Evolutionary conservation across 2,888 invertebrate species (phyloP), one percentile per base, ranked within the genome.

Genomic region (Itoplectis maculator): DNA sequence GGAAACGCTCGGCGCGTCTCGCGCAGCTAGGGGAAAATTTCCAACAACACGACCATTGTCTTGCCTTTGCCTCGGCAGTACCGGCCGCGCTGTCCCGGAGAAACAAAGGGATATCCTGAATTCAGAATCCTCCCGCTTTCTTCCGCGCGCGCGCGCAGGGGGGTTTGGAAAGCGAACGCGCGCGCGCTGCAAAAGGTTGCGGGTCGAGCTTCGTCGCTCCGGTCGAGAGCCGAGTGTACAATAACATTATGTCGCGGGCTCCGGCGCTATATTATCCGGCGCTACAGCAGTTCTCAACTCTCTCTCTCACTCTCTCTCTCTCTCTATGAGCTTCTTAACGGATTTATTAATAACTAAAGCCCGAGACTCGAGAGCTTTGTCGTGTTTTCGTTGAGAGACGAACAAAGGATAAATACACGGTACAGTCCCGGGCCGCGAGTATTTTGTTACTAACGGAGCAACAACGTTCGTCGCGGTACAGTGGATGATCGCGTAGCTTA

Each of bases 91-190:
- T 5, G 66, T 51, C 59, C 51, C 49, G 29, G 73, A 73, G 69
- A 65, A 76, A 80, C 80, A 80, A 80, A 65, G 65, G 75, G 51
- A 74, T 69, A 80, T 75, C 65, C 65, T 51, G 65, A 70, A 72
- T 65, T 80, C 75, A 70, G 65, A 56, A 70, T 35, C 35, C 49
- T 20, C 49, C 11, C 42, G 11, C 63, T 78, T 65, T 45, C 77
- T 45, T 59, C 23, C 2, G 6, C 61, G 29, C 20, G 59, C 35
- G 20, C n/a, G n/a, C n/a, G n/a, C n/a, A n/a, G n/a, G n/a, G n/a
- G n/a, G n/a, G n/a, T n/a, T n/a, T n/a, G n/a, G n/a, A n/a, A n/a
- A n/a, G n/a, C n/a, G n/a, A n/a, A n/a, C n/a, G n/a, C n/a, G 42
- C 20, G 29, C 49, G 59, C 23, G 29, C 45, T 47, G 18, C n/a